A percentile compares a stretch with the other conserved stretches of the same genome.
Conservation (phyloP, 2,888 invertebrate genomes). For the Dicyrtomina minuta region DNA sequence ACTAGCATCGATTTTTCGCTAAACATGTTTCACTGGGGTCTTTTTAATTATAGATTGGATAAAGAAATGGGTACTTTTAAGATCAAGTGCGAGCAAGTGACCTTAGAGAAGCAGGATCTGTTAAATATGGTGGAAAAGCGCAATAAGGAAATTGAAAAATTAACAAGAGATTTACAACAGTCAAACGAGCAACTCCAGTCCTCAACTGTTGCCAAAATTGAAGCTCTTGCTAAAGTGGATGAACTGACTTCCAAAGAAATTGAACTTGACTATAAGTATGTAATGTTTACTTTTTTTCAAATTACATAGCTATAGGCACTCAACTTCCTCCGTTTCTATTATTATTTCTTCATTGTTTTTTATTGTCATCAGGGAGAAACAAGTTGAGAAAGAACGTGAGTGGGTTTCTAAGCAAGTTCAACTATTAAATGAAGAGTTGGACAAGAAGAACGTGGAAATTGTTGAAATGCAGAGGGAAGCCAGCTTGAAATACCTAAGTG, state of each 20-base stretch:
- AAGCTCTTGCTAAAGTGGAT: constrained; percentile 75
- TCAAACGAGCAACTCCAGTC: constrained; percentile 73
- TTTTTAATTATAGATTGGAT: constrained; percentile 58
- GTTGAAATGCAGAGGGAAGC: constrained; percentile 75
- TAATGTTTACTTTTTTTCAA: constrained; percentile 26
- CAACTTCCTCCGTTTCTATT: background rate
- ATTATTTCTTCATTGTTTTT: background rate
- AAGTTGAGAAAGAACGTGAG: constrained; percentile 77
- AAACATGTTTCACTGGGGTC: no score
- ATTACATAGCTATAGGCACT: background rate
- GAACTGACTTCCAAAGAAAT: constrained; percentile 79
- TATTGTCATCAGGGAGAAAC: constrained; percentile 64
- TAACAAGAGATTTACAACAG: constrained; percentile 68
- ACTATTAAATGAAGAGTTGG: constrained; percentile 74
- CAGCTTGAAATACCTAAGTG: constrained; percentile 64
- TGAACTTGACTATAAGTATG: constrained; percentile 70
- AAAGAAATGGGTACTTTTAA: constrained; percentile 67
- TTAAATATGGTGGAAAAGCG: constrained; percentile 71
- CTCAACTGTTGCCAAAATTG: constrained; percentile 79
- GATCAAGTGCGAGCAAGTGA: constrained; percentile 68
- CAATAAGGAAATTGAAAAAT: constrained; percentile 70
- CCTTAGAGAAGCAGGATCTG: constrained; percentile 74
- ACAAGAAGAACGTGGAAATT: constrained; percentile 74
- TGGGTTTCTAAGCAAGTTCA: constrained; percentile 77
- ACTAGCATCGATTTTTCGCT: no score